Conservation (phyloP, 2,113 vertebrate species). For the Micromys minutus region DNA sequence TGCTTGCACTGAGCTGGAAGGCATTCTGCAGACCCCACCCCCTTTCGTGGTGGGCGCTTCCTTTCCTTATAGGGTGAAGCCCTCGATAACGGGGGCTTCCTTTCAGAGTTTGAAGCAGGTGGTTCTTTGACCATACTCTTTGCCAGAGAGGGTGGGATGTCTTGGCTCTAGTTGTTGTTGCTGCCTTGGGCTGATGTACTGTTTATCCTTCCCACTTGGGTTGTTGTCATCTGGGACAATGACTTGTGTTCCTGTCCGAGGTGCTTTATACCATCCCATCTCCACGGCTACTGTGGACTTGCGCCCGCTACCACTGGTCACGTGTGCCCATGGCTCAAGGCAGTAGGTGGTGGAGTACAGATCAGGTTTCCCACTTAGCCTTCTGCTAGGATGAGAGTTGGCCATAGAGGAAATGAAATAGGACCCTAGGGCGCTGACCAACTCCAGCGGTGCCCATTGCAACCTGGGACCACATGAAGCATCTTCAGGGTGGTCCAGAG, state of each 20-base stretch:
- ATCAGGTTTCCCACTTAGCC: not conserved
- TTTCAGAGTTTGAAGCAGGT: not conserved
- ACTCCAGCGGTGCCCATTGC: not conserved
- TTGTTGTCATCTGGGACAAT: not conserved
- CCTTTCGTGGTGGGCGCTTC: rapidly evolving
- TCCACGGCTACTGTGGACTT: not conserved
- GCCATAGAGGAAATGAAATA: constrained; percentile 64
- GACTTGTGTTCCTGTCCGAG: rapidly evolving
- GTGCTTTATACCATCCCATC: not conserved
- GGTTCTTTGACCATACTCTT: not conserved
- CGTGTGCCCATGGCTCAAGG: not conserved
- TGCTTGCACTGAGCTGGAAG: not conserved
- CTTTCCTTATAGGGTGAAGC: not conserved
- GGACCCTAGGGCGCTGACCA: not conserved
- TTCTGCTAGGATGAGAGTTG: constrained; percentile 37
- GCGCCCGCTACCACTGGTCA: no score
- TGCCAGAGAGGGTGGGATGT: not conserved
- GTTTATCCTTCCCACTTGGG: not conserved
- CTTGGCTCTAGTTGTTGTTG: not conserved
- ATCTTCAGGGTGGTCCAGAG: constrained; percentile 10
- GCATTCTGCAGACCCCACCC: not conserved
- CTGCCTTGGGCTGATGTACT: rapidly evolving
- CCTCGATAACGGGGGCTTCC: not conserved
- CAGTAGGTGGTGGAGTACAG: not conserved
- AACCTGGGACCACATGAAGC: constrained; percentile 13